Base-by-base conservation (phyloP, 2,888 invertebrate genomes). In the Cynaeus angustus region DNA sequence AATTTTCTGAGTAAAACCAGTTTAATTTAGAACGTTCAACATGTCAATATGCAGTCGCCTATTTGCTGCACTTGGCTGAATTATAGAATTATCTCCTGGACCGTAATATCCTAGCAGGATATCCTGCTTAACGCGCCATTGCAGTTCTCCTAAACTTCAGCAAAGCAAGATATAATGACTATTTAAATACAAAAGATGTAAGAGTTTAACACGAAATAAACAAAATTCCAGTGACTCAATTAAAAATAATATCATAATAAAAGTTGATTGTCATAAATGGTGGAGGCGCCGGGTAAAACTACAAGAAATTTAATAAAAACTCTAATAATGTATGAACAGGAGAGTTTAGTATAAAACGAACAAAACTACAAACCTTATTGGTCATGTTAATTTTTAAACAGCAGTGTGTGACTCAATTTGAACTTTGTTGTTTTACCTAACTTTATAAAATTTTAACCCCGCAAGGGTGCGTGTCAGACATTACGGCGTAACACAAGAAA, bases 91-190 rank as follows among this genome's bases (percentile, higher is more conserved):
- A 56, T 66, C 26, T 56, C 37, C 45, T 28, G 56, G 48, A 66
- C 56, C 55, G 65, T 55, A 65, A 65, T 55, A 46, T 55, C 55
- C 65, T 55, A 13, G 13, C 53, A 33, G 65, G 55, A 65, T 55
- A 65, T 65, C 65, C 65, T 45, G 65, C 21, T 64, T 55, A 55
- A 64, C 64, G 64, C 65, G 55, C 55, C 55, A 55, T 53, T 65
- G 65, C 65, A 45, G 65, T 37, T 55, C n/a, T 10, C 37, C 13
- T 30, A 45, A 66, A 64, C 48, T 56, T 56, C 26, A n/a, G 12
- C 10, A 52, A 52, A 41, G 13, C 26, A 43, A 16, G 58, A 14
- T 33, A 56, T 41, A 43, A 45, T 16, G 30, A 33, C 21, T 53
- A 53, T 53, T 53, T 53, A 53, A 53, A 33, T 53, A 28, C 37